phyloP scores from a whole-genome alignment of 2,888 invertebrate genomes.

The Bugula neritina region DNA sequence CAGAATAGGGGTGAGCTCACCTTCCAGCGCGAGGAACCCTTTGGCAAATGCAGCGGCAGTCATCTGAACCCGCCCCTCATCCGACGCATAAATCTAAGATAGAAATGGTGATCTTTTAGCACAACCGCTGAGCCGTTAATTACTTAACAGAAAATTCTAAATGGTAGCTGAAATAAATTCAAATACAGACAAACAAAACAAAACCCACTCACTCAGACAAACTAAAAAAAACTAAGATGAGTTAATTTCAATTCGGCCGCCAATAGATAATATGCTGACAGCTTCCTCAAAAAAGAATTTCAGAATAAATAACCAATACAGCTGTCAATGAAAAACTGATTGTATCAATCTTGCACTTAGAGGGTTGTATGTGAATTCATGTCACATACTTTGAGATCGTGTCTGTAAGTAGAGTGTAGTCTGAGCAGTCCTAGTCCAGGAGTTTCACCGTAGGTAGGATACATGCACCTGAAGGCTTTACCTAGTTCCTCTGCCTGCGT shows the following conservation, averaged over 20 bases:
- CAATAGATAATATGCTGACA: no score
- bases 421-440: constrained; percentile 90
- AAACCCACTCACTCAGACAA: no score
- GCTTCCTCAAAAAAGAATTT: no score
- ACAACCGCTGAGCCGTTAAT: no score
- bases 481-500: constrained; percentile 96
- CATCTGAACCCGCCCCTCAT: constrained; percentile 99
- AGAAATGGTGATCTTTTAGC: no score
- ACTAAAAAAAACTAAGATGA: no score
- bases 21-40: constrained; percentile 91
- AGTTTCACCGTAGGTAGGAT: constrained; percentile 88
- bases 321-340: neutral
- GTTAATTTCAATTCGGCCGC: no score
- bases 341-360: neutral
- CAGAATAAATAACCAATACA: no score
- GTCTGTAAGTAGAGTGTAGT: constrained; percentile 94
- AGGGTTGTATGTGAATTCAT: neutral
- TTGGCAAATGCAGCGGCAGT: constrained; percentile 99
- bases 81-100: constrained; percentile 84
- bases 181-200: no score
- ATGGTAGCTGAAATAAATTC: no score
- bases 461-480: constrained; percentile 97
- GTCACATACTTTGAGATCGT: constrained; percentile 71
- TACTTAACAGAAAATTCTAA: no score
- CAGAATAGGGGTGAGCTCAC: constrained; percentile 94